phyloP scores from a whole-genome alignment of 2,888 invertebrate species.

The Apoda limacodes region DNA sequence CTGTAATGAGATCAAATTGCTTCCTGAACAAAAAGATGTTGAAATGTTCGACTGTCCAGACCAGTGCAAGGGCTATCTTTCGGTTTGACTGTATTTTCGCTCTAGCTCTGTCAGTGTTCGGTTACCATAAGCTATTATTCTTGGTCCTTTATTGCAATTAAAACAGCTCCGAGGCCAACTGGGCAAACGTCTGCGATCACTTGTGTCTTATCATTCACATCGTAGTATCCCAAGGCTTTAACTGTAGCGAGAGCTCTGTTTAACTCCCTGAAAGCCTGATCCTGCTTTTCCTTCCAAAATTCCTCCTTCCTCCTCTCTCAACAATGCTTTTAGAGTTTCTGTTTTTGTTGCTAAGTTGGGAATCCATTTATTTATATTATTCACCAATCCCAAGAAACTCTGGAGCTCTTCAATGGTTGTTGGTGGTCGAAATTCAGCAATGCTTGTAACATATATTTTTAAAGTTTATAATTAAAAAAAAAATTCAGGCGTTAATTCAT shows the following conservation, averaged over 20 bases:
- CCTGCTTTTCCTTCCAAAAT: conserved; percentile 16
- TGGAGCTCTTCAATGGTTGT: conserved; percentile 9
- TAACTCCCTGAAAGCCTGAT: background rate
- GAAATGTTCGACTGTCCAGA: too few species aligned
- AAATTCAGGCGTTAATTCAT: conserved; percentile 2
- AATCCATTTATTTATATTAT: conserved; percentile 8
- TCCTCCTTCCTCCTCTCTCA: too few species aligned
- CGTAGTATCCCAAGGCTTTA: conserved; percentile 1
- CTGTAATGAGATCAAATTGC: too few species aligned
- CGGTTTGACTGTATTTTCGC: too few species aligned
- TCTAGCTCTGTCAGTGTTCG: too few species aligned
- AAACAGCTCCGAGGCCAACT: conserved; percentile 6
- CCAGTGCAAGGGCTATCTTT: too few species aligned
- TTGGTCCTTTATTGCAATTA: too few species aligned
- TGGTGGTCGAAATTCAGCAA: conserved; percentile 2
- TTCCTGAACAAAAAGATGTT: too few species aligned
- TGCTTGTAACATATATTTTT: conserved; percentile 2
- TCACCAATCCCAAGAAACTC: conserved; percentile 7
- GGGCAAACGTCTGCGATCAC: conserved; percentile 7
- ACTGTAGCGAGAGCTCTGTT: background rate
- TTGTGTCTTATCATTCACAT: conserved; percentile 2
- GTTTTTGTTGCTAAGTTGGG: conserved; percentile 5
- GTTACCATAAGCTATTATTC: too few species aligned
- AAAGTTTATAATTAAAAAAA: conserved; percentile 1
- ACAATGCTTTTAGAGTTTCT: conserved; percentile 4